Conservation (phyloP, 2,888 invertebrate genomes). For the Ametastegia equiseti region DNA sequence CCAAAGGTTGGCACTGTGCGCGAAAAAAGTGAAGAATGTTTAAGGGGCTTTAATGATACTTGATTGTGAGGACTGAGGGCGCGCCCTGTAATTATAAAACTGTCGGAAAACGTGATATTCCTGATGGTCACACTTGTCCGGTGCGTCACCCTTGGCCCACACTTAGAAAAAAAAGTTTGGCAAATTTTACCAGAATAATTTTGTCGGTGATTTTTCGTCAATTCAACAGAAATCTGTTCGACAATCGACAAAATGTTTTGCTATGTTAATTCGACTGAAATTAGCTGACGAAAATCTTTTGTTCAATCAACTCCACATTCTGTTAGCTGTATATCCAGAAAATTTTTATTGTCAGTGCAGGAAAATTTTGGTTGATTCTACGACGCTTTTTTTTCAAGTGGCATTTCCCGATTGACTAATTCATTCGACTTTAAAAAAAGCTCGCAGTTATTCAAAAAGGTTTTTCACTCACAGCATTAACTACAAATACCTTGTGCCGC, state of each 20-base stretch:
- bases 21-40: slow-evolving; percentile 5
- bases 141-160: background rate
- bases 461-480: background rate
- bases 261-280: too few relatives aligned
- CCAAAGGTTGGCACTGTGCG: background rate
- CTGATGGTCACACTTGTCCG: background rate
- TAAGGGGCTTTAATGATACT: background rate
- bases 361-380: too few relatives aligned
- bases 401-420: background rate
- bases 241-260: too few relatives aligned
- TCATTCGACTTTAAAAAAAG: background rate
- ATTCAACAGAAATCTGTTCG: too few relatives aligned
- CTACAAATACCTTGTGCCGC: background rate
- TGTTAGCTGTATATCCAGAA: too few relatives aligned
- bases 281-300: too few relatives aligned
- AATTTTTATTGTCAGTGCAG: too few relatives aligned
- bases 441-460: background rate
- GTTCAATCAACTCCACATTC: too few relatives aligned
- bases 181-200: too few relatives aligned
- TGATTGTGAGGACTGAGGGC: background rate
- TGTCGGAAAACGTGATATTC: slow-evolving; percentile 13
- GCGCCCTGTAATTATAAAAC: slow-evolving; percentile 1
- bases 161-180: too few relatives aligned
- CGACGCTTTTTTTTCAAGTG: too few relatives aligned
- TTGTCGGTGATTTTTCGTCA: too few relatives aligned